Evolutionary conservation across 2,113 vertebrate species (phyloP).

Genomic region (Eubucco bourcierii): DNA sequence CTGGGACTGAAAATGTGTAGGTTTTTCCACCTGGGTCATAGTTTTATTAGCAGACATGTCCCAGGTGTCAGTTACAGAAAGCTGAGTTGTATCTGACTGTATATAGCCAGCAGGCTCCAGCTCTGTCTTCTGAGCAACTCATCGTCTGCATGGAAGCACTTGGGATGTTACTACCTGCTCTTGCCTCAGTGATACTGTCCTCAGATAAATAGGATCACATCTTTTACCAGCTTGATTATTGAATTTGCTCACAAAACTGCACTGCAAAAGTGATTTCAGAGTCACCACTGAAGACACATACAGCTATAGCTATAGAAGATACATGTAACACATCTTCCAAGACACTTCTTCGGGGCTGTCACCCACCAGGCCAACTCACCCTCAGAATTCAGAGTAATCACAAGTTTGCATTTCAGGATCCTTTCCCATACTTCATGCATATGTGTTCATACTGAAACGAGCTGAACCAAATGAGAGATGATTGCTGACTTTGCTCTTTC

Average conservation of each 20-base stretch:
- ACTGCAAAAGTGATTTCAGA: not conserved
- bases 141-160: not conserved
- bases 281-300: not conserved
- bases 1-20: not conserved
- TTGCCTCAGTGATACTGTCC: not conserved
- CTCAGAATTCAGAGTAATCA: not conserved
- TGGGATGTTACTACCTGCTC: not conserved
- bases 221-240: not conserved
- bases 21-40: not conserved
- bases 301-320: not conserved
- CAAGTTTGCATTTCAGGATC: not conserved
- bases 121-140: not conserved
- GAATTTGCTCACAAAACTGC: not conserved
- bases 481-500: not conserved
- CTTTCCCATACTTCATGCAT: not conserved
- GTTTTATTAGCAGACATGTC: not conserved
- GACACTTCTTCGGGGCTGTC: not conserved
- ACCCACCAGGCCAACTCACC: not conserved
- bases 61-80: not conserved
- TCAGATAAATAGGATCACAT: not conserved
- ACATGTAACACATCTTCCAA: not conserved
- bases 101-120: not conserved
- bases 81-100: not conserved
- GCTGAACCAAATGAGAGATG: not conserved
- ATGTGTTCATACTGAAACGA: not conserved